phyloP scores from a whole-genome alignment of 2,888 invertebrate species.

The Sarcophaga subvicina region DNA sequence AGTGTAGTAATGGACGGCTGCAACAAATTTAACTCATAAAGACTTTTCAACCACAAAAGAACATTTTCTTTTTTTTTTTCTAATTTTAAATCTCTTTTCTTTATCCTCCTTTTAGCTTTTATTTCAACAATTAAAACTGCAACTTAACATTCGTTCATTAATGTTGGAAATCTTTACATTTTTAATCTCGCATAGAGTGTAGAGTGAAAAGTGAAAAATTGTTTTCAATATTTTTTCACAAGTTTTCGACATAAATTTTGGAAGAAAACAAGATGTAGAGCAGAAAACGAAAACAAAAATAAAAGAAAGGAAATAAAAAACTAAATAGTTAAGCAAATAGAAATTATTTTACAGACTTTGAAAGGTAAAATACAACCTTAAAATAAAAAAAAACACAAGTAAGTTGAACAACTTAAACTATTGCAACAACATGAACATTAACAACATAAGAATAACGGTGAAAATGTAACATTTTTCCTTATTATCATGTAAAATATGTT shows the following conservation, averaged over 20 bases:
- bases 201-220: slow-evolving; percentile 25
- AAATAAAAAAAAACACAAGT: neutral
- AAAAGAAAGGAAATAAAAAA: neutral
- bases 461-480: slow-evolving; percentile 12
- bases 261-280: slow-evolving; percentile 37
- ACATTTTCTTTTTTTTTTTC: too few species aligned
- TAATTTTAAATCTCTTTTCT: too few species aligned
- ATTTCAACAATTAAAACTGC: too few species aligned
- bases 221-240: slow-evolving; percentile 4
- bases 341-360: slow-evolving; percentile 25
- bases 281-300: neutral
- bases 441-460: neutral
- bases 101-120: too few species aligned
- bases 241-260: neutral
- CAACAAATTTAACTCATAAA: too few species aligned
- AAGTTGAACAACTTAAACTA: neutral
- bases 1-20: too few species aligned
- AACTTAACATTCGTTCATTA: too few species aligned
- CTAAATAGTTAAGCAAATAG: slow-evolving; percentile 44
- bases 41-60: too few species aligned
- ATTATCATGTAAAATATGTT: slow-evolving; percentile 43
- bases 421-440: neutral
- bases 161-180: neutral
- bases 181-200: neutral
- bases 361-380: slow-evolving; percentile 8